Evolutionary conservation across 2,888 invertebrate species (phyloP).

Genomic region (Flexamia atlantica): DNA sequence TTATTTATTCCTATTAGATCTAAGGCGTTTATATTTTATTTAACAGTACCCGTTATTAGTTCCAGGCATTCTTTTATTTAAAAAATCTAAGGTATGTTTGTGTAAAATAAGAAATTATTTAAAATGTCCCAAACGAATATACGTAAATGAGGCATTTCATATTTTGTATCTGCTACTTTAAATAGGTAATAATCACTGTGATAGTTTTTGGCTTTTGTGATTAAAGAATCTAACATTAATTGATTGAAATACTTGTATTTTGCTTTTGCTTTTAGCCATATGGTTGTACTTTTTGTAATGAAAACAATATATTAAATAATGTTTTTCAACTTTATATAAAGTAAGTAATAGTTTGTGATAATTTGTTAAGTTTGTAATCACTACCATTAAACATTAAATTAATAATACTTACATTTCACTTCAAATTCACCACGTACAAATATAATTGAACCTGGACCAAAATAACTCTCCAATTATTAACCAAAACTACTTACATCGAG

Average conservation of each 20-base stretch:
- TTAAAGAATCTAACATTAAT: not conserved
- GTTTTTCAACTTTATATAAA: no score
- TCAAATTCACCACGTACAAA: no score
- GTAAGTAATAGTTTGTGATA: conserved; percentile 17
- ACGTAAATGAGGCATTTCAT: conserved; percentile 37
- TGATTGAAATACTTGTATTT: conserved; percentile 12
- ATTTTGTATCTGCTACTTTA: conserved; percentile 28
- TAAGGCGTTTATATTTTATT: conserved; percentile 32
- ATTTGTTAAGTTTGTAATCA: not conserved
- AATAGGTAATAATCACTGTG: not conserved
- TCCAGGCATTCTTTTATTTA: not conserved
- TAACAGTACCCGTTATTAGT: not conserved
- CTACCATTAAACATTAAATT: no score
- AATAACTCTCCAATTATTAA: conserved; percentile 32
- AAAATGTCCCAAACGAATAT: conserved; percentile 6
- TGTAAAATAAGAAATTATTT: not conserved
- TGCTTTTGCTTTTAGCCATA: conserved; percentile 19
- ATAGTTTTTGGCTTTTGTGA: conserved; percentile 33
- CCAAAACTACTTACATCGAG: conserved; percentile 20
- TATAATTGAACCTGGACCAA: not conserved
- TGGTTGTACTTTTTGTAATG: no score
- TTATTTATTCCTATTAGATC: conserved; percentile 52
- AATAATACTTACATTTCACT: no score
- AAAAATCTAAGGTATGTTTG: conserved; percentile 10
- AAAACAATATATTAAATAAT: no score